Evolutionary conservation across 2,113 vertebrate genomes (phyloP), one percentile per base, ranked within the genome.

Genomic region (Corvus hawaiiensis): DNA sequence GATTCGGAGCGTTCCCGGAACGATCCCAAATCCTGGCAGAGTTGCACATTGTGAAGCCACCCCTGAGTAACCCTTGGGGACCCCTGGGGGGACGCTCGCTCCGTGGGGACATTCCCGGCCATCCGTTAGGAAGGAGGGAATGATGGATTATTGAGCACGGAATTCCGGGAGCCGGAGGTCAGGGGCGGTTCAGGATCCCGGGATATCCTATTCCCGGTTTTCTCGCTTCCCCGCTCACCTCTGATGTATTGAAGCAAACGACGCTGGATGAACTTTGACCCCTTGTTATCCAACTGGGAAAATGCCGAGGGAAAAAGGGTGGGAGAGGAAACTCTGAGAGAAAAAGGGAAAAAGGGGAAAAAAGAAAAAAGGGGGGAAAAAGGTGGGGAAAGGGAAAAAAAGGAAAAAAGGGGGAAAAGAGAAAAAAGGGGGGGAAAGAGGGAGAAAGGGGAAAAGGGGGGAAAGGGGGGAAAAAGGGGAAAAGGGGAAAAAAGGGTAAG

Each of bases 1-100:
- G 54, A 16, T 20, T 32, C 1, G 27, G 51, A 24, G 33, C 12
- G 2, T 49, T 84, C 64, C 84, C 27, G 24, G 86, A 26, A 63
- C 4, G 52, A 46, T 74, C 89, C 79, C 33, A 15, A 66, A 33
- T 46, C 71, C 61, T 73, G 86, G 78, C 84, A 67, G 56, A 11
- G 56, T 54, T 91, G 87, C 58, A 83, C 82, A 96, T 94, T 89
- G 95, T 77, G 87, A 91, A 95, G 54, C 89, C 93, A 89, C 90
- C 92, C 92, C 76, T 93, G 75, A 92, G 49, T 79, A 75, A 93
- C 37, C 17, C 35, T 51, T 18, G 69, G 62, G 90, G 67, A 82
- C 90, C 90, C 85, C 91, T 32, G 71, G 56, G 84, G 86, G 68
- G 78, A n/a, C 26, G 4, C 59, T 27, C 5, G 26, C 83, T 95